Evolutionary conservation across 1,140 invertebrate species (phyloP).

Genomic region (Akabosia matsudoensis): DNA sequence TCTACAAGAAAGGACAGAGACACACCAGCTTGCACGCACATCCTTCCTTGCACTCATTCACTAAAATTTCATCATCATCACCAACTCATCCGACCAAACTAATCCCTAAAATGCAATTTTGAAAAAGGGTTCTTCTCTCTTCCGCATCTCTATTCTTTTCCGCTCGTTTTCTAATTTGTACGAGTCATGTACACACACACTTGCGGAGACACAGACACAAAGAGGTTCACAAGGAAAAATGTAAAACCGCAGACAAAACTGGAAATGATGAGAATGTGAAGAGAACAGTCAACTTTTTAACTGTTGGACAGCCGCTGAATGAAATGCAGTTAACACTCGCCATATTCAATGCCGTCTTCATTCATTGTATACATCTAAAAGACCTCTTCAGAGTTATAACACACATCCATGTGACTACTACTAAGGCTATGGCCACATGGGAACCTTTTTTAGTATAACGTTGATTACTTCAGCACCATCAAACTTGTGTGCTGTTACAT

Average conservation of each 20-base stretch:
- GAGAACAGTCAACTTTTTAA: neutral
- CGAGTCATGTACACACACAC: neutral
- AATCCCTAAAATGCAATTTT: conserved; percentile 13
- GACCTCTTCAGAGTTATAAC: too few relatives aligned
- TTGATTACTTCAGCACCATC: conserved; percentile 6
- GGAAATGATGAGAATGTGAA: neutral
- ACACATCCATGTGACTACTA: too few relatives aligned
- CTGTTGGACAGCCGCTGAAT: neutral
- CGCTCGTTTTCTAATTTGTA: conserved; percentile 4
- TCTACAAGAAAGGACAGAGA: neutral
- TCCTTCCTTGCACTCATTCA: neutral
- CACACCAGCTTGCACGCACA: neutral
- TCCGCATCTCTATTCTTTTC: neutral
- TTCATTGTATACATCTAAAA: neutral
- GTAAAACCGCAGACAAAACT: neutral
- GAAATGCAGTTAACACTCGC: neutral
- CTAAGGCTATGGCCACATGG: neutral
- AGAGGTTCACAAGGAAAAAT: neutral
- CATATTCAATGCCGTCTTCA: neutral
- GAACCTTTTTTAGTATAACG: neutral
- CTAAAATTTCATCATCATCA: neutral
- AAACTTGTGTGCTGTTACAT: neutral
- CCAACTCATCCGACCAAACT: neutral
- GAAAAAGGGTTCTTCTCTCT: neutral
- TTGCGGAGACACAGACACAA: neutral